Conservation (phyloP, 2,113 vertebrate species). For the Numida meleagris region DNA sequence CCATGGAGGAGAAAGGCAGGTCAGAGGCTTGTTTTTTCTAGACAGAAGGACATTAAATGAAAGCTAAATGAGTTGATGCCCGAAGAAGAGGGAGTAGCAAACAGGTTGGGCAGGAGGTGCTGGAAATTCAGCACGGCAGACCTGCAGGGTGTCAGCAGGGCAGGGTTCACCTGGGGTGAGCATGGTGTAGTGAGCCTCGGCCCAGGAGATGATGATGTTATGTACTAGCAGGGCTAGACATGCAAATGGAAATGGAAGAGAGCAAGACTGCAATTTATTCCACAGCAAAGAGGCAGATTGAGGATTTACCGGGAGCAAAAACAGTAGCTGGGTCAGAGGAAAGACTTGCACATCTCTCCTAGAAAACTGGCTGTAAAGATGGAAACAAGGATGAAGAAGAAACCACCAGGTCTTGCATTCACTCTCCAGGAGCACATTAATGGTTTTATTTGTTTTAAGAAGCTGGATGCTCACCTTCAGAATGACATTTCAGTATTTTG, state of each 20-base stretch:
- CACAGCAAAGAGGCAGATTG: too few species aligned
- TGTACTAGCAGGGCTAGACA: background rate
- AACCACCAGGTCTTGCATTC: background rate
- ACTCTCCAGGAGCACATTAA: background rate
- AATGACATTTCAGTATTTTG: background rate
- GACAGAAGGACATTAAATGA: background rate
- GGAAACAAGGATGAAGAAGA: background rate
- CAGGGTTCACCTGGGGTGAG: background rate
- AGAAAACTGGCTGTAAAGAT: background rate
- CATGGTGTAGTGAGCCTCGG: background rate
- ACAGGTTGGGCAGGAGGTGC: constrained; percentile 8
- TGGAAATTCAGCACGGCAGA: background rate
- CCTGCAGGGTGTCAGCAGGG: background rate
- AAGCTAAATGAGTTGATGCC: background rate
- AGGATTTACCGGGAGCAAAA: too few species aligned
- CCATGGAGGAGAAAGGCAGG: background rate
- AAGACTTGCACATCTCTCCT: background rate
- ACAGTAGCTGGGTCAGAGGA: background rate
- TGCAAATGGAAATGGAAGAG: too few species aligned
- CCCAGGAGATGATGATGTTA: background rate
- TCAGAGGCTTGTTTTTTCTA: background rate
- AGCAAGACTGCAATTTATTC: too few species aligned
- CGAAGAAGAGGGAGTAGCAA: background rate
- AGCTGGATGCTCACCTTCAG: background rate
- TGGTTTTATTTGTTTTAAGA: constrained; percentile 8